Evolutionary conservation across 30 jellyfish, hydroid and myxozoan species (phyloP).

Genomic region (Chrysaora quinquecirrha): DNA sequence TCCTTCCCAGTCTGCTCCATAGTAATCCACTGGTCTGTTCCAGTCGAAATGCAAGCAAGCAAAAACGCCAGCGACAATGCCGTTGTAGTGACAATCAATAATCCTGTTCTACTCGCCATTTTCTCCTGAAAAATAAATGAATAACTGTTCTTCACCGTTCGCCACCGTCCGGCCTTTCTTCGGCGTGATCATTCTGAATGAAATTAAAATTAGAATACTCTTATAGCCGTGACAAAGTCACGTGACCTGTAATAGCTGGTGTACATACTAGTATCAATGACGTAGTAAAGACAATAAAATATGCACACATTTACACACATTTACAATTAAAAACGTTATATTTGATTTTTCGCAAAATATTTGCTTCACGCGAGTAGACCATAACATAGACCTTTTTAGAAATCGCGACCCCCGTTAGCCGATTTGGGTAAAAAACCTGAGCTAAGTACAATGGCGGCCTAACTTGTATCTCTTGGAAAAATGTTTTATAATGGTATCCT

Average conservation of each 20-base stretch:
- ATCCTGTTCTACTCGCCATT: conserved; percentile 67
- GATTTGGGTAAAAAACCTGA: too few relatives aligned
- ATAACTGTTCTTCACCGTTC: background rate
- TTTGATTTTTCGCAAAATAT: too few relatives aligned
- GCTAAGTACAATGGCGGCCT: too few relatives aligned
- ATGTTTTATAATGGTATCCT: too few relatives aligned
- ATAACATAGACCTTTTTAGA: too few relatives aligned
- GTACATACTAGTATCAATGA: background rate
- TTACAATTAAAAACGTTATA: too few relatives aligned
- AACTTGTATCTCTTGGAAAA: too few relatives aligned
- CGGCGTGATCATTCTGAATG: background rate
- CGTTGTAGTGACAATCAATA: conserved; percentile 37
- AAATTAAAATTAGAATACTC: background rate
- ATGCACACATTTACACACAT: background rate
- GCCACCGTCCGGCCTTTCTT: background rate
- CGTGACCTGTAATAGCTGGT: background rate
- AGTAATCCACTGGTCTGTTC: conserved; percentile 45
- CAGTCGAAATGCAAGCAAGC: conserved; percentile 59
- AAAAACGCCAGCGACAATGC: conserved; percentile 45
- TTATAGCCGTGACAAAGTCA: background rate
- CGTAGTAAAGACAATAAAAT: background rate
- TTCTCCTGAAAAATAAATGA: too few relatives aligned
- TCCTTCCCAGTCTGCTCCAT: conserved; percentile 5
- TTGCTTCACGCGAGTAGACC: background rate
- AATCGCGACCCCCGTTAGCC: too few relatives aligned